Conservation (phyloP, 2,113 vertebrate species). For the Podarcis raffonei region DNA sequence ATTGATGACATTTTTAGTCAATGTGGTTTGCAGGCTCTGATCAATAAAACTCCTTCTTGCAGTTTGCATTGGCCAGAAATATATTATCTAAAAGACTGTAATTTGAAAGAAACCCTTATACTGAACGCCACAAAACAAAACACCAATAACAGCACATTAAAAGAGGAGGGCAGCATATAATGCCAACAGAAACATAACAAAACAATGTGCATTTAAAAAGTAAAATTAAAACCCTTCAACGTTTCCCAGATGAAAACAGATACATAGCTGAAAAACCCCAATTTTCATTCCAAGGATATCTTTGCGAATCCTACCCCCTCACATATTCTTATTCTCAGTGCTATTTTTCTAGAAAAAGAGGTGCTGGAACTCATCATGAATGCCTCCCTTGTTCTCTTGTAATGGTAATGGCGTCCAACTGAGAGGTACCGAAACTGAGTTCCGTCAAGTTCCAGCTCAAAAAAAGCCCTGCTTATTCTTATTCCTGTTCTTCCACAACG, state of each 20-base stretch:
- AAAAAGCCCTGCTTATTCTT: too few relatives aligned
- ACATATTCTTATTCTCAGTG: too few relatives aligned
- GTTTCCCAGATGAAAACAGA: not conserved
- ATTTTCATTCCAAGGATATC: not conserved
- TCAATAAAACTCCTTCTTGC: conserved; percentile 36
- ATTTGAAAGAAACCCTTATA: conserved; percentile 27
- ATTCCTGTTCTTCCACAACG: too few relatives aligned
- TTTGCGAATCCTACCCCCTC: not conserved
- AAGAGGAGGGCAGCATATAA: not conserved
- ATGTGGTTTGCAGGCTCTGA: conserved; percentile 22
- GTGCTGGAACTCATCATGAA: too few relatives aligned
- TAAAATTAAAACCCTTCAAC: not conserved
- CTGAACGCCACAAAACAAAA: not conserved
- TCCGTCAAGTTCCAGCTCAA: too few relatives aligned
- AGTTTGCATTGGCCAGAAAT: conserved; percentile 38
- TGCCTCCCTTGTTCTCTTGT: too few relatives aligned
- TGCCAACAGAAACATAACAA: not conserved
- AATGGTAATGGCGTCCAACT: too few relatives aligned
- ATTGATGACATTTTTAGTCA: conserved; percentile 42
- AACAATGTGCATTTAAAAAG: not conserved
- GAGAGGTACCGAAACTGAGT: too few relatives aligned
- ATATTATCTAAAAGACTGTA: not conserved
- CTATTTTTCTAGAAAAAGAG: too few relatives aligned
- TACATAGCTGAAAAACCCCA: not conserved
- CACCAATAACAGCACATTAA: conserved; percentile 2